Base-by-base conservation (phyloP, 2,797 vertebrate species). In the Xiphorhynchus erythropygius region DNA sequence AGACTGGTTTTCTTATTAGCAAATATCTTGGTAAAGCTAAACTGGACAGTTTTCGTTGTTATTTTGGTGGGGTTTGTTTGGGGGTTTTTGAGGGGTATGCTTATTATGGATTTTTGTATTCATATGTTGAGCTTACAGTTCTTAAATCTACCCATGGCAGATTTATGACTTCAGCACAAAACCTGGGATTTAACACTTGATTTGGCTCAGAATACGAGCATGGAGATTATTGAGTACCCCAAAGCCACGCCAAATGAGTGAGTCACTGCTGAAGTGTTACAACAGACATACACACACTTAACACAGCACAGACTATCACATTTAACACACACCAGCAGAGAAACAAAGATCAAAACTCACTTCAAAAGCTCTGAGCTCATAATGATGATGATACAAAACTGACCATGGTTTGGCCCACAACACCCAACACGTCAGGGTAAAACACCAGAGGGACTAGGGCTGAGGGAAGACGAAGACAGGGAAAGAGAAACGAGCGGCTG, bases 401-500 rank as follows among this genome's bases (percentile, higher is more conserved):
- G 35, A 30, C 39, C 52, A 12, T 0, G 0, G 70, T 37, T 71
- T 53, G 42, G 33, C 67, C 52, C 64, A 33, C 19, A 18, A 21
- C 35, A 77, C 2, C 50, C 70, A 65, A 16, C 30, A 55, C 0
- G 0, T 8, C 28, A 32, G 22, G 57, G 49, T 49, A 13, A 41
- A 78, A 55, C 33, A 71, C 10, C 42, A 35, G 57, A 79, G 52
- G 12, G 25, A 3, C 78, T 68, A 25, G 13, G 15, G 17, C 39
- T 53, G 53, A 56, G 18, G 18, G 21, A 52, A 33, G 50, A 30
- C 0, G 1, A 74, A 80, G 44, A 56, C 24, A 70, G 8, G 32
- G n/a, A 47, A 39, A 77, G 47, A 44, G 27, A 87, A 84, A 37
- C 0, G 3, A 89, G 42, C 0, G 0, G 30, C 33, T 47, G 49